These are phyloP conservation scores for Atta cephalotes DNA, from an alignment of 1,140 invertebrate genomes.

Conservation along the genomic window DNA sequence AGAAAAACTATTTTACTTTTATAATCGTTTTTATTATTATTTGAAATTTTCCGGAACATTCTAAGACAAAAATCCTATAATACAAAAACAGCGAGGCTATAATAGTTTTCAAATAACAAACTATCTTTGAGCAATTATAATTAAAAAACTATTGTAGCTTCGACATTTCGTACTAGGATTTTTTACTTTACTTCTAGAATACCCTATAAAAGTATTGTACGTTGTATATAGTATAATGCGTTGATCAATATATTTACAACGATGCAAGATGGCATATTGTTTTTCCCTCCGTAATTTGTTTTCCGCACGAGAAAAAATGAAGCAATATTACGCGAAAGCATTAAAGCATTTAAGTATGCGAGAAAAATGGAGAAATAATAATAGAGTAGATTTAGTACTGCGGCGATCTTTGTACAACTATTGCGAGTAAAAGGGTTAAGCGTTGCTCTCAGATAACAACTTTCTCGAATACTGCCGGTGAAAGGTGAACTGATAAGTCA, in stretches of 20 bases:
- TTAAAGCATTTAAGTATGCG: conserved; percentile 18
- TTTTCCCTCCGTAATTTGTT: not conserved
- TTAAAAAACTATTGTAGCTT: too few species aligned
- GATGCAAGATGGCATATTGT: conserved; percentile 13
- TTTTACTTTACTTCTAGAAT: too few species aligned
- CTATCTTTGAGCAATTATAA: too few species aligned
- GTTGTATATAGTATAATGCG: not conserved
- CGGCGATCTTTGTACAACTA: not conserved
- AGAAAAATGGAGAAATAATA: conserved; percentile 16
- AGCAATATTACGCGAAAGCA: not conserved
- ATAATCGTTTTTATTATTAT: too few species aligned
- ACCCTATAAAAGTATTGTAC: too few species aligned
- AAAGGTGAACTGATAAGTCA: conserved; percentile 49
- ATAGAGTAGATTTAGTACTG: conserved; percentile 5
- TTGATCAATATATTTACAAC: conserved; percentile 26
- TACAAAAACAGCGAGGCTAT: too few species aligned
- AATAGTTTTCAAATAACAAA: too few species aligned
- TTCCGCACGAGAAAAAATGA: not conserved
- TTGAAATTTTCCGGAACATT: too few species aligned
- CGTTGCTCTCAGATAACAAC: conserved; percentile 44
- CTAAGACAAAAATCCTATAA: too few species aligned
- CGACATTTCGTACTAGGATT: too few species aligned
- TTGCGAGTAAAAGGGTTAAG: conserved; percentile 55
- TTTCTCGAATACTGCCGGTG: conserved; percentile 42
- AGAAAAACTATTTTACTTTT: too few species aligned